phyloP scores from a whole-genome alignment of 92 coral and sea anemone genomes.

The Parazoanthus swiftii region DNA sequence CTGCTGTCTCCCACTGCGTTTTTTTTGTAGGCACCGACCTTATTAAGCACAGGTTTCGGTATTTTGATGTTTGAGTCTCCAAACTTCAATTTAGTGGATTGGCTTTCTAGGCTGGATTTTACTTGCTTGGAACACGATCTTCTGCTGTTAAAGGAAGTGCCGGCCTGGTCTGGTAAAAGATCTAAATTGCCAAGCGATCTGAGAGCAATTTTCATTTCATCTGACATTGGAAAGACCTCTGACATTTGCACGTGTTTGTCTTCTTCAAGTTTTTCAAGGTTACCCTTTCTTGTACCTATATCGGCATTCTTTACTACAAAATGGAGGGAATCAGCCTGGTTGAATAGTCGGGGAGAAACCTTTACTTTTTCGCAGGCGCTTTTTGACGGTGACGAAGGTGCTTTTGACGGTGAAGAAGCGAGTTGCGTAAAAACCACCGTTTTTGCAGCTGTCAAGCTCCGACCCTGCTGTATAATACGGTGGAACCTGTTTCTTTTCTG shows the following conservation, averaged over 20 bases:
- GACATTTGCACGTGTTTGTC: not conserved
- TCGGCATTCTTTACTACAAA: not conserved
- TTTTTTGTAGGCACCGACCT: not conserved
- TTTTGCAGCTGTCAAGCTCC: conserved; percentile 10
- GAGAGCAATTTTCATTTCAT: conserved; percentile 5
- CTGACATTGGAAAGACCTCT: conserved; percentile 28
- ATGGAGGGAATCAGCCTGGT: not conserved
- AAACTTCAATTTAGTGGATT: not conserved
- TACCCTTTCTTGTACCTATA: not conserved
- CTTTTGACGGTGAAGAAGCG: not conserved
- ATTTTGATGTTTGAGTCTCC: not conserved
- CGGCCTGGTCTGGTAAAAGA: conserved; percentile 4
- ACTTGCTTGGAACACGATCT: not conserved
- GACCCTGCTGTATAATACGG: not conserved
- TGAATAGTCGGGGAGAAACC: not conserved
- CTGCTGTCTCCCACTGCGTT: not conserved
- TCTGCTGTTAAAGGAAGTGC: not conserved
- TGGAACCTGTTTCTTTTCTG: not conserved
- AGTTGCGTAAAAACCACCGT: not conserved
- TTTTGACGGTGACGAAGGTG: not conserved
- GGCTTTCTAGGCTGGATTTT: not conserved
- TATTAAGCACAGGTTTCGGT: not conserved
- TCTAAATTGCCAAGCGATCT: conserved; percentile 23
- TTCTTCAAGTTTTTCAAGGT: not conserved
- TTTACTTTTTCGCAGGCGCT: not conserved